Base-by-base conservation (phyloP, 2,113 vertebrate species). In the Cebidichthys violaceus region DNA sequence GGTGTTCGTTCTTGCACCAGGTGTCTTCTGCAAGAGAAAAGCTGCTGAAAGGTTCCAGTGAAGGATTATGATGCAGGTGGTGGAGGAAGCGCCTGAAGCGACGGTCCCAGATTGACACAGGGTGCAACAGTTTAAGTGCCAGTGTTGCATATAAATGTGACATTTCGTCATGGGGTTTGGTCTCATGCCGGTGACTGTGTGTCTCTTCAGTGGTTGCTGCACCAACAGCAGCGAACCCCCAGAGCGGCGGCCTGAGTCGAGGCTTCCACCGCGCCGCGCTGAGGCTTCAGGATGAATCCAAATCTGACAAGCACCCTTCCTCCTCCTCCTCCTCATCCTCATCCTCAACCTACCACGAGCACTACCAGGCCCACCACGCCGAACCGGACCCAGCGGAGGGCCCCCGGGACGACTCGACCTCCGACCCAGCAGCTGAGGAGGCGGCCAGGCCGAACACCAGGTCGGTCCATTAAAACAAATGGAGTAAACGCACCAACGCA, bases 201-300 rank as follows among this genome's bases (percentile, higher is more conserved):
- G 31, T 7, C 17, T 20, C 41, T 0, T n/a, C 75, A 94, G 91
- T 86, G 45, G 79, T 85, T 33, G 55, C 88, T 69, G 78, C 73
- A 15, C 88, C 91, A 24, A 35, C 87, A 60, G 59, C 82, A n/a
- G 22, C 75, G 39, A 70, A 5, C 50, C 86, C 69, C 39, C 89
- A 82, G 59, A 78, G 83, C 41, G 33, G 14, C 68, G 62, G 62
- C 72, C 74, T 88, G 64, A 91, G 76, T 27, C 74, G 90, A 66
- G 75, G 82, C 43, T 91, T 96, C 78, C 93, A 89, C 65, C 18
- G 82, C 10, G 77, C 94, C 22, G 84, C 82, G 0, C 61, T 88
- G 69, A 90, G 85, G 82, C 75, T 93, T 31, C 89, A 94, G 59
- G 94, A 95, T 13, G 91, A 93, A 27, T 82, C 79, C 47, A 95